Evolutionary conservation across 2,888 invertebrate species (phyloP).

Genomic region (Spilosoma lubricipeda): DNA sequence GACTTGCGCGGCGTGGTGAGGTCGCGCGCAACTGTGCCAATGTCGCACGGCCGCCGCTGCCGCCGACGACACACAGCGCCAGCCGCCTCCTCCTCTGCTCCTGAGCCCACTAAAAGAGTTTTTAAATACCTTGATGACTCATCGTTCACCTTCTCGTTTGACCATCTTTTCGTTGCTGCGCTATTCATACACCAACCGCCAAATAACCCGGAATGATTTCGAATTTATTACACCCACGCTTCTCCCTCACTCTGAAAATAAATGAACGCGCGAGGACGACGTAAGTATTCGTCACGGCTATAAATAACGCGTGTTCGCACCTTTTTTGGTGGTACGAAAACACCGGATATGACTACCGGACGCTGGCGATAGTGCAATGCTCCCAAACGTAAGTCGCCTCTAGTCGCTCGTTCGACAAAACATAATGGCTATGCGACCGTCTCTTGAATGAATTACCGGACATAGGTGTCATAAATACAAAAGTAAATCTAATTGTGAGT

Average conservation of each 20-base stretch:
- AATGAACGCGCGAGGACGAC: slow-evolving; percentile 70
- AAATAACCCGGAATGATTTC: slow-evolving; percentile 59
- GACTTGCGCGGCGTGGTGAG: slow-evolving; percentile 69
- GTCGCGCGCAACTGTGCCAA: slow-evolving; percentile 85
- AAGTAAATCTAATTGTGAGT: slow-evolving; percentile 70
- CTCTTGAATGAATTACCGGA: slow-evolving; percentile 70
- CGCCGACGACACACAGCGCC: slow-evolving; percentile 59
- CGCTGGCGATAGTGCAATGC: slow-evolving; percentile 75
- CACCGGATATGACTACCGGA: slow-evolving; percentile 84
- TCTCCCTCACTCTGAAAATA: slow-evolving; percentile 76
- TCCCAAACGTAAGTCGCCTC: slow-evolving; percentile 72
- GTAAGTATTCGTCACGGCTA: slow-evolving; percentile 78
- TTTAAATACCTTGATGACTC: slow-evolving; percentile 43
- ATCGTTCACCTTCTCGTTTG: slow-evolving; percentile 44
- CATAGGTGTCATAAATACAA: slow-evolving; percentile 74
- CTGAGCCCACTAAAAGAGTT: slow-evolving; percentile 29
- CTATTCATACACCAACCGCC: slow-evolving; percentile 40
- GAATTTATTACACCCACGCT: slow-evolving; percentile 66
- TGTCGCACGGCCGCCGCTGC: slow-evolving; percentile 72
- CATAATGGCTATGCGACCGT: slow-evolving; percentile 60
- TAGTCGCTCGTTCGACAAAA: slow-evolving; percentile 53
- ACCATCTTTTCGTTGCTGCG: slow-evolving; percentile 26
- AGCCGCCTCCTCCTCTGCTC: slow-evolving; percentile 60
- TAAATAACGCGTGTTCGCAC: slow-evolving; percentile 83
- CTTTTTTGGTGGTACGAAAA: slow-evolving; percentile 84